Evolutionary conservation across 2,797 vertebrate genomes (phyloP), one percentile per base, ranked within the genome.

Genomic region (Syndactyla subalaris): DNA sequence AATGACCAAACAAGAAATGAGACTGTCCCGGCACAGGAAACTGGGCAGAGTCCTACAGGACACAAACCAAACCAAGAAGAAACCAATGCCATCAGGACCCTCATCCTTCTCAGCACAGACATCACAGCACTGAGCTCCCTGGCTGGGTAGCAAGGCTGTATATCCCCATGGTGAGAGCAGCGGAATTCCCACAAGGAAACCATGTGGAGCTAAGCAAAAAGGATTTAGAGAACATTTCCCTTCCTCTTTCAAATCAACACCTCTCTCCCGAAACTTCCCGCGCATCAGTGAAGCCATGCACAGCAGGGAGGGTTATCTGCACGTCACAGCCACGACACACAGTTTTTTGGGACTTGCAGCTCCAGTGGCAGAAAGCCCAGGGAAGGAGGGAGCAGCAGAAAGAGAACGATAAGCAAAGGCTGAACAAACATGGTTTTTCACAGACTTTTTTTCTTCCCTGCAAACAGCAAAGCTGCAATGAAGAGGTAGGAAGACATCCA

Each of bases 401-500:
- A n/a, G 68, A 43, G 48, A 81, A 65, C 0, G 7, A 20, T 58
- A 85, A 90, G 39, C 61, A 74, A 41, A 68, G 75, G 17, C 61
- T 70, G 55, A 88, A 93, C 26, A 58, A 93, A 93, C 58, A 32
- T 0, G 3, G 23, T 7, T 21, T 54, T 88, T 58, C 41, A 43
- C 27, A 61, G 54, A 10, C 21, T 30, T 27, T 27, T 65, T 62
- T 49, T 23, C 29, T 54, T 32, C 58, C 29, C 43, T 18, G 6
- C 4, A 4, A 84, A 70, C 38, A 74, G 75, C 20, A 45, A 88
- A 94, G 74, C 88, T 79, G 83, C 51, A 41, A 8, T 7, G 63
- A 93, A 82, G 90, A 96, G 90, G 93, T 92, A 96, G 95, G 93
- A 95, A 95, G 89, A 92, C 41, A 92, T 57, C 94, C 93, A 81